These are phyloP conservation scores for Bombyx huttoni DNA, from an alignment of 2,888 invertebrate species.

Conservation along the genomic window DNA sequence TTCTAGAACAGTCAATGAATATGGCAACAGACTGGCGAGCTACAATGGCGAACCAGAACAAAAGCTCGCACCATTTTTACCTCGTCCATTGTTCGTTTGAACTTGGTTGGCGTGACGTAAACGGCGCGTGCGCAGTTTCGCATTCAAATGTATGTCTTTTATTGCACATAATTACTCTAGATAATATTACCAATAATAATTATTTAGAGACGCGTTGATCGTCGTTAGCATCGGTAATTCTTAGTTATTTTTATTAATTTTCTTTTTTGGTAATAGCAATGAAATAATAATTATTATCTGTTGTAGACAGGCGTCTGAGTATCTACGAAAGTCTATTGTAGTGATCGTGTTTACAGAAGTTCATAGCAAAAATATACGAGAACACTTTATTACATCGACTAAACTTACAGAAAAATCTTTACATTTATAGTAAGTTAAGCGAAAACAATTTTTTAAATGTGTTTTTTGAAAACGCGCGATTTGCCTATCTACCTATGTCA, in stretches of 20 bases:
- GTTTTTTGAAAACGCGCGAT: slow-evolving; percentile 29
- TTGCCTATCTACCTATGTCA: slow-evolving; percentile 24
- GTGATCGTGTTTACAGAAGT: too few relatives aligned
- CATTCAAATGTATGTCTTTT: slow-evolving; percentile 53
- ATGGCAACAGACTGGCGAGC: slow-evolving; percentile 11
- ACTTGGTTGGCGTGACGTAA: slow-evolving; percentile 64
- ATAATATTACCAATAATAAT: slow-evolving; percentile 20
- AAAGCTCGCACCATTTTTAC: slow-evolving; percentile 66
- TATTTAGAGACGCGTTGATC: background rate
- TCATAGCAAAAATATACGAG: too few relatives aligned
- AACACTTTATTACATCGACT: too few relatives aligned
- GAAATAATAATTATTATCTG: too few relatives aligned
- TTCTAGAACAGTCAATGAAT: background rate
- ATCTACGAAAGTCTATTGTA: too few relatives aligned
- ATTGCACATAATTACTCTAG: slow-evolving; percentile 40
- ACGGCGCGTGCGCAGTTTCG: slow-evolving; percentile 57
- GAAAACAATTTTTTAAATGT: slow-evolving; percentile 24
- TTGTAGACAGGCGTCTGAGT: too few relatives aligned
- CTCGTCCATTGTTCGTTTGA: slow-evolving; percentile 59
- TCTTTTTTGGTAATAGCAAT: too few relatives aligned
- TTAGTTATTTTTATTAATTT: too few relatives aligned
- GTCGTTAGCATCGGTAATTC: background rate
- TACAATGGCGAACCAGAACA: slow-evolving; percentile 55
- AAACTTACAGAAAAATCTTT: too few relatives aligned
- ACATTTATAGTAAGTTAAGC: slow-evolving; percentile 13